Evolutionary conservation across 2,113 vertebrate species (phyloP), one percentile per base, ranked within the genome.

Genomic region (Hippotragus niger): DNA sequence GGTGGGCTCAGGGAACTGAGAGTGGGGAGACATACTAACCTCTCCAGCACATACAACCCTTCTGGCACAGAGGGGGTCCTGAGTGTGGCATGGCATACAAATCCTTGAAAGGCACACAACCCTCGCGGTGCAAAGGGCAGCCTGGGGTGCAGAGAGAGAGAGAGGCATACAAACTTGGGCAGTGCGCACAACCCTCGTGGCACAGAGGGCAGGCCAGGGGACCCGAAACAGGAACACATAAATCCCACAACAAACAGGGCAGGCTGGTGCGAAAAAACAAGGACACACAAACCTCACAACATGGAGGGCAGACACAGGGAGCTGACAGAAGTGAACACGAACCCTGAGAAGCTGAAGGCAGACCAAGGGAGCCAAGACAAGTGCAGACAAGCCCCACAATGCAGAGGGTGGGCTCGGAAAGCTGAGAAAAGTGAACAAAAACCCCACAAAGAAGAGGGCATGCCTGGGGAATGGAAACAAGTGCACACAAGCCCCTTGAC

Each of bases 111-210:
- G n/a, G n/a, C 17, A 36, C 1, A 71, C 64, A 71, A 71, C n/a
- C n/a, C 17, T 71, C 1, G 0, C 0, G 0, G 17, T 36, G 64
- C n/a, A 36, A 71, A 71, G n/a, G 64, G 64, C 1, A 36, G 64
- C 64, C 64, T 1, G 0, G 8, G 9, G 4, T 36, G n/a, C 64
- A 21, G 9, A 71, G 8, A 67, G 57, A 58, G 31, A n/a, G 7
- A 19, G 64, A 67, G 33, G 14, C 29, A n/a, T n/a, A 19, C 1
- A 5, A 67, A 67, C 64, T n/a, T 67, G 33, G 17, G 62, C 33
- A 17, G 16, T 67, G 16, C 3, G 0, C 62, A 19, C 16, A 67
- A 19, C 16, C 62, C 3, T n/a, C 62, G 0, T n/a, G 62, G 33
- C 62, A 67, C 33, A 67, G 16, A 67, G 62, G 62, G 62, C 33